Percentiles rank a stretch among this genome's conserved stretches.
phyloP scores from a whole-genome alignment of 2,888 invertebrate species.

The Phengaris arion region DNA sequence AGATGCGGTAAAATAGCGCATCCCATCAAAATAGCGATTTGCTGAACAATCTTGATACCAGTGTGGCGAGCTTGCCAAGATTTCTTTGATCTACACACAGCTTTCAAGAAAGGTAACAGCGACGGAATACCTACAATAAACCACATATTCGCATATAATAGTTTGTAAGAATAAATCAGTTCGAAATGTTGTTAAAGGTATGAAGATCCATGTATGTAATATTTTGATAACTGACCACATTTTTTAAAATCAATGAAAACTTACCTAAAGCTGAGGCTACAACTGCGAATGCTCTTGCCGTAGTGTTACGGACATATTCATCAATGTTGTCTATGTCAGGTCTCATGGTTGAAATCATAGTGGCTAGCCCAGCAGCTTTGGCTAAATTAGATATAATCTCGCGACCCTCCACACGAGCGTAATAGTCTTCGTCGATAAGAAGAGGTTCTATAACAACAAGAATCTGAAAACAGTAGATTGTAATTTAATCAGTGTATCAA shows the following conservation, averaged over 20 bases:
- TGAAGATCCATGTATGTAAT: neutral
- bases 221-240: too few species aligned
- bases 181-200: neutral
- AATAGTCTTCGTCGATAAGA: slow-evolving; percentile 99
- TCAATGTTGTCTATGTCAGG: slow-evolving; percentile 99
- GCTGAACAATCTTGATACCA: slow-evolving; percentile 99
- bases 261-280: slow-evolving; percentile 97
- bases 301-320: slow-evolving; percentile 99
- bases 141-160: neutral
- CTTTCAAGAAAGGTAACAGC: slow-evolving; percentile 97
- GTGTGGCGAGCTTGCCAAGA: slow-evolving; percentile 99
- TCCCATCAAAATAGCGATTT: slow-evolving; percentile 99
- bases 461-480: slow-evolving; percentile 77
- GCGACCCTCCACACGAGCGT: slow-evolving; percentile 99
- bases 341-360: slow-evolving; percentile 99
- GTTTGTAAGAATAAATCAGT: neutral
- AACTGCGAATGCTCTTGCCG: slow-evolving; percentile 99
- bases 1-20: slow-evolving; percentile 99
- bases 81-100: slow-evolving; percentile 99
- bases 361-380: slow-evolving; percentile 99
- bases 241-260: slow-evolving; percentile 25
- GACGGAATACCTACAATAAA: slow-evolving; percentile 88
- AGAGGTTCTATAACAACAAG: slow-evolving; percentile 99
- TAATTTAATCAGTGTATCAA: neutral
- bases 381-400: slow-evolving; percentile 99